Base-by-base conservation (phyloP, 2,888 invertebrate species). In the Chrysolina oricalcia region DNA sequence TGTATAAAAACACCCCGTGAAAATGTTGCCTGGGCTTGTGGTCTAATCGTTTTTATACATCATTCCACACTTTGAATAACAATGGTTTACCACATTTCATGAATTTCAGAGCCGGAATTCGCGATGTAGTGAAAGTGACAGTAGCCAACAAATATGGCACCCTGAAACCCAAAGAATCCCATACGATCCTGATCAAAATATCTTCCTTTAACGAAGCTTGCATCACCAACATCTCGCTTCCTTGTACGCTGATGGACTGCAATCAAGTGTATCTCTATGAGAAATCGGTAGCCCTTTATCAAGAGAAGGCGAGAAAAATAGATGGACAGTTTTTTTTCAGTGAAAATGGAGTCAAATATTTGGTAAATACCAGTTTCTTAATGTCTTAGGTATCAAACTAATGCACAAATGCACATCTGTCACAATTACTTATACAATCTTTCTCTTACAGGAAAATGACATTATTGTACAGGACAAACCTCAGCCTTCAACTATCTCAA, bases 281-380 rank as follows among this genome's bases (percentile, higher is more conserved):
- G 76, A 86, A 86, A 77, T 85, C 86, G n/a, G 40, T 85, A n/a
- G 74, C 82, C 3, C 76, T 83, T 41, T 80, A 86, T 53, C 63
- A 66, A 23, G 23, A 62, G 48, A 50, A 56, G 27, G 19, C 10
- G n/a, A 19, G 19, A 19, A 15, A 86, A 81, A 77, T 87, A 62
- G 78, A 86, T 46, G 84, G 84, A 35, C 85, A 89, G 70, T 90
- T 90, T 80, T 85, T 81, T 9, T 87, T 90, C 23, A 89, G 87
- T 2, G 89, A 89, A 76, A 85, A 85, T 73, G 88, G 87, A 72
- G 81, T 80, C n/a, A 73, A 72, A 19, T 77, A 83, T 74, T 85
- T 87, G 66, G 89, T 89, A 83, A 56, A 17, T 48, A 27, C 2
- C 17, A 63, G 50, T 56, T 13, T 19, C 8, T 35, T 0, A 35